Percentiles rank a stretch among this genome's conserved stretches.
phyloP scores from a whole-genome alignment of 2,888 invertebrate species.

The Aproaerema taeniolella region DNA sequence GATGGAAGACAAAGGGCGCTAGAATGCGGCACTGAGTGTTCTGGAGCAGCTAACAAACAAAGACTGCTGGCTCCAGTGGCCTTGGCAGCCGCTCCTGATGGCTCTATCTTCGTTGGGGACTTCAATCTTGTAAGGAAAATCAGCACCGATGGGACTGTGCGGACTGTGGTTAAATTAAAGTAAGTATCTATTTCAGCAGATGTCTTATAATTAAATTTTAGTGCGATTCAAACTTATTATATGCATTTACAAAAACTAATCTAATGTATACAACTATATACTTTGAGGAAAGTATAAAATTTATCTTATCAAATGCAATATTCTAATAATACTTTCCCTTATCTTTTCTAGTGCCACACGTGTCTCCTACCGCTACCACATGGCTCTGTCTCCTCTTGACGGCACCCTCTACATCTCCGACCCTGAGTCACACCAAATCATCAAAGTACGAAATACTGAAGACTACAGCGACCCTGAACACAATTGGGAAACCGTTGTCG shows the following conservation, averaged over 20 bases:
- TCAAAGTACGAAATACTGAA: constrained; percentile 88
- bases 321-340: constrained; percentile 7
- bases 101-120: constrained; percentile 96
- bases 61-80: constrained; percentile 95
- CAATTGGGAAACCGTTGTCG: constrained; percentile 97
- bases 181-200: too few relatives aligned
- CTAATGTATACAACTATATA: too few relatives aligned
- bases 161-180: constrained; percentile 89
- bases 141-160: constrained; percentile 88
- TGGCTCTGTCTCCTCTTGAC: constrained; percentile 96
- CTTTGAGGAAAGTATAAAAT: too few relatives aligned
- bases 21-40: constrained; percentile 82
- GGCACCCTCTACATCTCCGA: constrained; percentile 97
- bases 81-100: constrained; percentile 93
- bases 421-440: constrained; percentile 96
- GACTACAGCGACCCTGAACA: constrained; percentile 91
- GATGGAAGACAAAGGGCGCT: constrained; percentile 93
- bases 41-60: constrained; percentile 87
- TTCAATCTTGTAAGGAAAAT: constrained; percentile 95
- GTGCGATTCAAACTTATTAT: too few relatives aligned
- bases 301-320: too few relatives aligned
- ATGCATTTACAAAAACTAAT: too few relatives aligned
- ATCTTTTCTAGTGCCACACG: constrained; percentile 85
- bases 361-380: constrained; percentile 97
- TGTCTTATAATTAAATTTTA: too few relatives aligned